Evolutionary conservation across 2,113 vertebrate genomes (phyloP).

Genomic region (Nothobranchius kuhntae): DNA sequence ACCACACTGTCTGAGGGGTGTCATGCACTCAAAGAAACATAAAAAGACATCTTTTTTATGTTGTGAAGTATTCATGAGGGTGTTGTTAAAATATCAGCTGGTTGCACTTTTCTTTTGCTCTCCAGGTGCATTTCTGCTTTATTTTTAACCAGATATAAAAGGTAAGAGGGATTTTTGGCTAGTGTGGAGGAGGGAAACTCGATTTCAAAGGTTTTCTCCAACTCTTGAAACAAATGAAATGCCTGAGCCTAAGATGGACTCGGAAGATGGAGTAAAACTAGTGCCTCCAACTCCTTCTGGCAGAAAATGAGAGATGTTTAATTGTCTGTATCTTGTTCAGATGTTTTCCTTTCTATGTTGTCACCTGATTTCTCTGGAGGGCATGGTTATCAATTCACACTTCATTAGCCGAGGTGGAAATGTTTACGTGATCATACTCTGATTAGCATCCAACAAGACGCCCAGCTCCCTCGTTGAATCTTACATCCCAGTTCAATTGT

Average conservation of each 20-base stretch:
- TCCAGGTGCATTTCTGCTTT: conserved; percentile 1
- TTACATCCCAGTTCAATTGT: conserved; percentile 69
- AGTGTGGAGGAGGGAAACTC: background rate
- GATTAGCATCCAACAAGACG: conserved; percentile 39
- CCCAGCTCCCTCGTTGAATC: conserved; percentile 63
- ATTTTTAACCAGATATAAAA: conserved; percentile 37
- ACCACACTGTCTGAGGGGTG: conserved; percentile 45
- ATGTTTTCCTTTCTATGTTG: conserved; percentile 1
- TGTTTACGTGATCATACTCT: conserved; percentile 21
- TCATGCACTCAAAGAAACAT: conserved; percentile 26
- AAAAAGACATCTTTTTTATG: conserved; percentile 7
- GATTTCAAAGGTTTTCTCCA: conserved; percentile 41
- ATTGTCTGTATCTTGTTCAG: conserved; percentile 21
- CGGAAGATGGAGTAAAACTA: background rate
- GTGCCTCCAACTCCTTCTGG: conserved; percentile 5
- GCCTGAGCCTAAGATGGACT: background rate
- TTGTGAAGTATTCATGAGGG: too few relatives aligned
- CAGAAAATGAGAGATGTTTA: conserved; percentile 19
- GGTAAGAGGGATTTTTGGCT: conserved; percentile 12
- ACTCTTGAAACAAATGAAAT: conserved; percentile 46
- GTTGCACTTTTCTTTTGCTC: conserved; percentile 18
- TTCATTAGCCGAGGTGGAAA: conserved; percentile 26
- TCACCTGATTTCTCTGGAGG: conserved; percentile 40
- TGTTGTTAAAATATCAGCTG: conserved; percentile 25
- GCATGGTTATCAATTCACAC: conserved; percentile 3